Base-by-base conservation (phyloP, 1,140 invertebrate genomes). In the Cydia strobilella region DNA sequence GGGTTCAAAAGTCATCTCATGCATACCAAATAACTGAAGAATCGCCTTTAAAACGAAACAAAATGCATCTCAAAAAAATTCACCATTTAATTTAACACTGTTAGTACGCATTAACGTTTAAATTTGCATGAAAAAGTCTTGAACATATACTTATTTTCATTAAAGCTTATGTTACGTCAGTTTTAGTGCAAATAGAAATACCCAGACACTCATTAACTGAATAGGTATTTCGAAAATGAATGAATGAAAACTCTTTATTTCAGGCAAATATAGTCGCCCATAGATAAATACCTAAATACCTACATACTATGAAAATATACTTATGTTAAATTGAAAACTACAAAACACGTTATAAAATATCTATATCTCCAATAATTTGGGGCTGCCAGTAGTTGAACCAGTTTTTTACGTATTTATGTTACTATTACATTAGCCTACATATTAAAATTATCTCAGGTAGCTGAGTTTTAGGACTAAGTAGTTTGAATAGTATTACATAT, bases 1-100 rank as follows among this genome's bases (percentile, higher is more conserved):
- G 54, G 20, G 54, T 23, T 59, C 54, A 59, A 59, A 59, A 23
- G 54, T 59, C 54, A 59, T 59, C 54, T 20, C 54, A 59, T 23
- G 20, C 54, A 59, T 59, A 23, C 18, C 6, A 59, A 59, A 59
- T 23, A 18, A 54, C 51, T 54, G n/a, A 18, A 54, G 51, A 23
- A 23, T 59, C 51, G 7, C 2, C 54, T 20, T 59, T 7, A 23
- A 59, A 59, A 59, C 9, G 6, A 59, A 59, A 59, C 54, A 59
- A 20, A 59, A n/a, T 7, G n/a, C 10, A 54, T 59, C 20, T 20
- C 3, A 18, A 18, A 51, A 51, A 18, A 51, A 51, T 6, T 15
- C 13, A 15, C 13, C 3, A 6, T 9, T 15, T 9, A 18, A 54
- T 18, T 54, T 54, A n/a, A n/a, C 51, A 18, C 51, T 54, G 1